Evolutionary conservation across 2,888 invertebrate species (phyloP).

Genomic region (Rhagonycha lutea): DNA sequence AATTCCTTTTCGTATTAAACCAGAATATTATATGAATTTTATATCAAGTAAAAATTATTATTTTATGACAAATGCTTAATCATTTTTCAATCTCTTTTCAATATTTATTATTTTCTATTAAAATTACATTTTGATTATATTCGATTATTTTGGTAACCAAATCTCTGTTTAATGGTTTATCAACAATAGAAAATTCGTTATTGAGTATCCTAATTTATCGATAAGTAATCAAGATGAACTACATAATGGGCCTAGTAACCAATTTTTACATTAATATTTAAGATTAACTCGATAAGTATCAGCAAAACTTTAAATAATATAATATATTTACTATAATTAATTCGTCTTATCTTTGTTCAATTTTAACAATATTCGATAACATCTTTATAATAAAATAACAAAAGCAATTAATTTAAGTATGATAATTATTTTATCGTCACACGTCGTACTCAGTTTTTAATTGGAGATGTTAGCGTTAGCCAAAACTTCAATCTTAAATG

Average conservation of each 20-base stretch:
- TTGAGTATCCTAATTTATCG: neutral
- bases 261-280: neutral
- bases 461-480: no score
- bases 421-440: neutral
- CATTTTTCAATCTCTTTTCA: neutral
- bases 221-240: neutral
- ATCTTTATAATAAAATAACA: neutral
- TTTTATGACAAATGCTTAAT: constrained; percentile 1
- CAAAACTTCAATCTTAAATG: no score
- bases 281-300: neutral
- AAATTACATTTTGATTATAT: neutral
- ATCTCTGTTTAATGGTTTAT: neutral
- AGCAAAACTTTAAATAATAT: neutral
- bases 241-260: neutral
- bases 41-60: neutral
- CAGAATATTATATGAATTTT: neutral
- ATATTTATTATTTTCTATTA: neutral
- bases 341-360: neutral
- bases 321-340: neutral
- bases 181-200: neutral
- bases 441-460: no score
- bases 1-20: constrained; percentile 2
- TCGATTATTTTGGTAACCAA: neutral
- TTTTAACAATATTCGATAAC: neutral
- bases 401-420: neutral